Percentiles rank a stretch among this genome's conserved stretches.
These are phyloP conservation scores for Eupithecia vulgata DNA, from an alignment of 2,888 invertebrate genomes.

Conservation along the genomic window DNA sequence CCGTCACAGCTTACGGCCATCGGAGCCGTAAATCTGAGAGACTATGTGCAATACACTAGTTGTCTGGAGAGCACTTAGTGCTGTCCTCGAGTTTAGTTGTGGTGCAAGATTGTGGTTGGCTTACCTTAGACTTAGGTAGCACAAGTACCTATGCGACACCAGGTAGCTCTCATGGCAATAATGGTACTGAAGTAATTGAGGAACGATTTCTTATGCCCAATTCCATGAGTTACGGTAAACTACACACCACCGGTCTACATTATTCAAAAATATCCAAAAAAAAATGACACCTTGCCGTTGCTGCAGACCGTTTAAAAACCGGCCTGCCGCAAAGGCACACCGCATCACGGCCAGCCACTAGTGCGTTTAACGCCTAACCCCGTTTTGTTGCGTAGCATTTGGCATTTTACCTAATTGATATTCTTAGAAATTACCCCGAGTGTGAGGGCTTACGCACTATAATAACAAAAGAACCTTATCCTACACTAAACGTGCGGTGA, in stretches of 20 bases:
- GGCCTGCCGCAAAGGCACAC: no score
- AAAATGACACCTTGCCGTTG: no score
- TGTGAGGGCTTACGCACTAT: no score
- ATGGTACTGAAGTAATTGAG: background rate
- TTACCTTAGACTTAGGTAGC: background rate
- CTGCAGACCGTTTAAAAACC: no score
- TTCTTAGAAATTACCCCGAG: no score
- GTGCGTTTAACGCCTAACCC: no score
- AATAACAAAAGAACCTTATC: no score
- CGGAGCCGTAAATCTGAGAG: slow-evolving; percentile 70
- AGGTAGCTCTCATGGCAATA: background rate
- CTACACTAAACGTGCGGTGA: no score
- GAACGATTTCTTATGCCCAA: background rate
- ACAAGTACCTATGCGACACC: background rate
- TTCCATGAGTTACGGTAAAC: background rate
- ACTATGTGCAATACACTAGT: slow-evolving; percentile 73
- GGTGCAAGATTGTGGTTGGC: slow-evolving; percentile 44
- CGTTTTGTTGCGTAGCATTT: no score
- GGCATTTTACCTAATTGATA: no score
- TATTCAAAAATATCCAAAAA: no score
- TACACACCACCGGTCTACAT: background rate
- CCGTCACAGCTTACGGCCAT: slow-evolving; percentile 48
- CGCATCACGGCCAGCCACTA: no score
- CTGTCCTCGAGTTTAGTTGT: slow-evolving; percentile 64
- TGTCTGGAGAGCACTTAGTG: slow-evolving; percentile 76